These are phyloP conservation scores for Gobius niger DNA, from an alignment of 2,113 vertebrate genomes.

Conservation along the genomic window DNA sequence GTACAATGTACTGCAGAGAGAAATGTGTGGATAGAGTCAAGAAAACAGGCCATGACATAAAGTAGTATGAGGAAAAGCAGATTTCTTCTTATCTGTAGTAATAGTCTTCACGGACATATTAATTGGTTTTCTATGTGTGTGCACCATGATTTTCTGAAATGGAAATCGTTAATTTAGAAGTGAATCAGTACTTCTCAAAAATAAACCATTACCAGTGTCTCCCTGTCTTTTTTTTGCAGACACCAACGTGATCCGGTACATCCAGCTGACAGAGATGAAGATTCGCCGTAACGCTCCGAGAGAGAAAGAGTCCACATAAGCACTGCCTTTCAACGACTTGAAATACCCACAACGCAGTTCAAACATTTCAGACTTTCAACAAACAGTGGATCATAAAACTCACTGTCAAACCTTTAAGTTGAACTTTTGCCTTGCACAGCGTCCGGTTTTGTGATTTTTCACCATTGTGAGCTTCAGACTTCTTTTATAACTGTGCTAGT, in stretches of 20 bases:
- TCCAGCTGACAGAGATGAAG: constrained; percentile 99
- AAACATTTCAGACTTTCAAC: constrained; percentile 51
- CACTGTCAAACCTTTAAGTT: constrained; percentile 45
- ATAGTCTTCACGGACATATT: background rate
- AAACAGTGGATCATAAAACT: constrained; percentile 23
- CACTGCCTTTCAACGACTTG: constrained; percentile 29
- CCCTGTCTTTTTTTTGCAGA: constrained; percentile 79
- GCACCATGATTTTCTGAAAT: too few species aligned
- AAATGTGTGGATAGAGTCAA: background rate
- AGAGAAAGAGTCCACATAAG: constrained; percentile 90
- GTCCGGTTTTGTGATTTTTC: constrained; percentile 54
- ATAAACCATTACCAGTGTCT: constrained; percentile 33
- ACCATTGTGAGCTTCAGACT: constrained; percentile 49
- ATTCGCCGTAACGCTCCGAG: constrained; percentile 91
- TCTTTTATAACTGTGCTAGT: constrained; percentile 3
- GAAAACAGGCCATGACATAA: background rate
- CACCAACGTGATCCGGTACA: constrained; percentile 97
- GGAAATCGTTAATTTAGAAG: too few species aligned
- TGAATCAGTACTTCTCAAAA: constrained; percentile 1
- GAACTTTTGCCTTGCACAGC: constrained; percentile 61
- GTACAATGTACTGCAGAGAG: background rate
- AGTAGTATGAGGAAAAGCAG: background rate
- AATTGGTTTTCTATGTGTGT: background rate
- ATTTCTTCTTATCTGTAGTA: background rate
- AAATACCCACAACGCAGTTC: constrained; percentile 51